Percentiles rank a stretch among this genome's conserved stretches.
Conservation (phyloP, 2,797 vertebrate species). For the Lemur catta region DNA sequence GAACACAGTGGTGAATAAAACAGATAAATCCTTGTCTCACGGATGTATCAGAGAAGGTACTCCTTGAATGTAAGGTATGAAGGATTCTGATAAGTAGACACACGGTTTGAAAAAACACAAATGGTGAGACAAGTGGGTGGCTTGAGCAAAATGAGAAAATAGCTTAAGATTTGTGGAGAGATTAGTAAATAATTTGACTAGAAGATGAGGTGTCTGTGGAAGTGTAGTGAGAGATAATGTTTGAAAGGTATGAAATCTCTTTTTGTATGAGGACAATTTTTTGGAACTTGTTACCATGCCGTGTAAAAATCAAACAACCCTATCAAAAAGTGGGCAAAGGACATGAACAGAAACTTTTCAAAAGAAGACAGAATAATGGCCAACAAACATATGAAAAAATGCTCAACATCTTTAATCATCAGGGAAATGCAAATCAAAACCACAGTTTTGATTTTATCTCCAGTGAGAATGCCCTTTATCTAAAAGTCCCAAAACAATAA, state of each 20-base stretch:
- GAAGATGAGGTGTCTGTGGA: not conserved
- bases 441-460: no score
- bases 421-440: no score
- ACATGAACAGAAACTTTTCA: no score
- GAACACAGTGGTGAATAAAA: not conserved
- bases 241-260: not conserved
- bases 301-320: not conserved
- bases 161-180: not conserved
- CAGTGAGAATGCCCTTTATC: no score
- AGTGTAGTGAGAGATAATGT: not conserved
- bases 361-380: no score
- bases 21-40: not conserved
- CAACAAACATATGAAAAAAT: no score
- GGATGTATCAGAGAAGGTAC: not conserved
- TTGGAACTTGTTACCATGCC: not conserved
- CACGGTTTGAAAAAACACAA: not conserved
- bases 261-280: not conserved
- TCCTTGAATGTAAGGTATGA: not conserved
- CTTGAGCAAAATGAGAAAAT: not conserved
- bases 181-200: slow-evolving; percentile 7
- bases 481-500: no score
- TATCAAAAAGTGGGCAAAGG: no score
- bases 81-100: not conserved
- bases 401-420: no score
- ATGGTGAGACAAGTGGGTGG: not conserved